phyloP scores from a whole-genome alignment of 2,113 vertebrate genomes.

The Phodopus roborovskii region DNA sequence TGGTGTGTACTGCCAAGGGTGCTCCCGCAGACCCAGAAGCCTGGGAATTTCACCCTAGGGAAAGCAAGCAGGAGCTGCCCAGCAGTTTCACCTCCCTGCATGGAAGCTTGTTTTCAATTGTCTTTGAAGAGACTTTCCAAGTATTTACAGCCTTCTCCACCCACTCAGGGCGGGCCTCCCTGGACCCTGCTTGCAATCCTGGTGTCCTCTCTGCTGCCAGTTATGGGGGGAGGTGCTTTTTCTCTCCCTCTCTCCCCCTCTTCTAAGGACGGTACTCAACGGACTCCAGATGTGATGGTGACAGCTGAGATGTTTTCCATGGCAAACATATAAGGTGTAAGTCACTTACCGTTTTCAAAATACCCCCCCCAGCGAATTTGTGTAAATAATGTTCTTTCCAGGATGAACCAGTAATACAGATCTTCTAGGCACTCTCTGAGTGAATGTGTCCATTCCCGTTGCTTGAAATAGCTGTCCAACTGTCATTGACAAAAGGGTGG shows the following conservation, averaged over 20 bases:
- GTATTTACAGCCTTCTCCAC: constrained; percentile 71
- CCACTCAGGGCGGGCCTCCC: constrained; percentile 66
- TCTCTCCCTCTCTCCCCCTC: background rate
- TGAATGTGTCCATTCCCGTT: background rate
- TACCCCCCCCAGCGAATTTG: background rate
- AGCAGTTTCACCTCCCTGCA: constrained; percentile 76
- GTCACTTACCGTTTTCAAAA: constrained; percentile 57
- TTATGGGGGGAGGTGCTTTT: background rate
- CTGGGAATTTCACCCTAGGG: constrained; percentile 81
- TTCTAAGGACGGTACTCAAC: background rate
- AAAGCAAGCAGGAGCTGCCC: constrained; percentile 72
- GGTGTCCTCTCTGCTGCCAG: constrained; percentile 10
- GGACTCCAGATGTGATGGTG: background rate
- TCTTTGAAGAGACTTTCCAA: constrained; percentile 82
- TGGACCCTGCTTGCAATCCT: constrained; percentile 50
- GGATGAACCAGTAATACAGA: background rate
- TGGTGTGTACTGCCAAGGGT: constrained; percentile 67
- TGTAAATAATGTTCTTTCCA: background rate
- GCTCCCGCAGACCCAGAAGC: constrained; percentile 78
- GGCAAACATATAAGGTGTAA: background rate
- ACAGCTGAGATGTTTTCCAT: constrained; percentile 29
- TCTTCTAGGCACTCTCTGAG: constrained; percentile 32
- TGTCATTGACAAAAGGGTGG: background rate
- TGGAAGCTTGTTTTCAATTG: constrained; percentile 80
- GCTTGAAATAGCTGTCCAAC: background rate